Evolutionary conservation across 2,113 vertebrate genomes (phyloP).

Genomic region (Barbus barbus): DNA sequence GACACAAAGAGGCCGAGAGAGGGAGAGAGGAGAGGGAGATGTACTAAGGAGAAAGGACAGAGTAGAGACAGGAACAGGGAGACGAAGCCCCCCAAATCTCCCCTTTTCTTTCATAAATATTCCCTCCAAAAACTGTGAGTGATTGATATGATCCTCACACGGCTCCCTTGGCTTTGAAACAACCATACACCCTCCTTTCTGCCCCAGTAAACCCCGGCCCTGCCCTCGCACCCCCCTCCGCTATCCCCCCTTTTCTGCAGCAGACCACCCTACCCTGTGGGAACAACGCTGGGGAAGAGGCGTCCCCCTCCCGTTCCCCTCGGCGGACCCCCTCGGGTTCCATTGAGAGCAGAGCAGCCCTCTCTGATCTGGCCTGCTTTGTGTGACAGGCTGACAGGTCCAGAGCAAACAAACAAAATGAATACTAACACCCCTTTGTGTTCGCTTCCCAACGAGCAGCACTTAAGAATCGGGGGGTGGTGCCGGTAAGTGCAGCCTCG

Average conservation of each 20-base stretch:
- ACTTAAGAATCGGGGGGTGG: slow-evolving; percentile 67
- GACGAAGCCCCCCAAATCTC: slow-evolving; percentile 60
- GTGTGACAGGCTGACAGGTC: slow-evolving; percentile 80
- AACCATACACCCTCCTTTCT: slow-evolving; percentile 63
- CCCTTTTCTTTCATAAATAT: slow-evolving; percentile 69
- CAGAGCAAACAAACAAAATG: slow-evolving; percentile 87
- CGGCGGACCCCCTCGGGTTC: slow-evolving; percentile 75
- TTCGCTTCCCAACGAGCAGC: slow-evolving; percentile 60
- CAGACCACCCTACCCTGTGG: slow-evolving; percentile 82
- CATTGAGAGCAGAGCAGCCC: slow-evolving; percentile 76
- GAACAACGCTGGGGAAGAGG: slow-evolving; percentile 67
- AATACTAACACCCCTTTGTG: slow-evolving; percentile 80
- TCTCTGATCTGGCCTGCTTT: slow-evolving; percentile 74
- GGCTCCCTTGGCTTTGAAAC: slow-evolving; percentile 75
- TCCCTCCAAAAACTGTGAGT: slow-evolving; percentile 71
- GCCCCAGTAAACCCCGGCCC: slow-evolving; percentile 62
- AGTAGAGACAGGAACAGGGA: slow-evolving; percentile 57
- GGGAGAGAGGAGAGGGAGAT: slow-evolving; percentile 69
- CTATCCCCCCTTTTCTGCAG: slow-evolving; percentile 73
- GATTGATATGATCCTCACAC: slow-evolving; percentile 75
- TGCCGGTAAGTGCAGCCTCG: slow-evolving; percentile 45
- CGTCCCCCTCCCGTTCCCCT: slow-evolving; percentile 67
- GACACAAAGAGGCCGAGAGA: slow-evolving; percentile 64
- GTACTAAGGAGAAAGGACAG: slow-evolving; percentile 35
- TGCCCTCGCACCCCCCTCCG: slow-evolving; percentile 52